Evolutionary conservation across 2,113 vertebrate genomes (phyloP).

Genomic region (Nymphicus hollandicus): DNA sequence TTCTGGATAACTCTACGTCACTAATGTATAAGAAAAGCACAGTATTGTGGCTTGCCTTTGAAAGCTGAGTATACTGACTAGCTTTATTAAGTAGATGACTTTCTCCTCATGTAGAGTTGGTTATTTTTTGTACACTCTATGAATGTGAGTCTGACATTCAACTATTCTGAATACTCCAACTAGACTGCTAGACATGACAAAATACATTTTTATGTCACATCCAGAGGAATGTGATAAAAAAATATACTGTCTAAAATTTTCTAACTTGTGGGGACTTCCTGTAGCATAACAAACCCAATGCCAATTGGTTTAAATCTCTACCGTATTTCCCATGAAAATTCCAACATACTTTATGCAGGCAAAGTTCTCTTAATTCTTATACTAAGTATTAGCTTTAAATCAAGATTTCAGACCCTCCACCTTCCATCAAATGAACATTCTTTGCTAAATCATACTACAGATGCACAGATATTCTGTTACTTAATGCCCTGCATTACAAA

Average conservation of each 20-base stretch:
- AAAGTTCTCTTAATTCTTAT: not conserved
- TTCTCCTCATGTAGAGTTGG: not conserved
- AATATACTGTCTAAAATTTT: not conserved
- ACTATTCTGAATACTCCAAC: not conserved
- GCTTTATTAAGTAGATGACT: not conserved
- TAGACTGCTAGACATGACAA: slow-evolving; percentile 28
- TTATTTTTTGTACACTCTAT: not conserved
- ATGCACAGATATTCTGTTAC: not conserved
- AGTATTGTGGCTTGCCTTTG: not conserved
- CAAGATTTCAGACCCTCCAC: not conserved
- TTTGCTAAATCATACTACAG: not conserved
- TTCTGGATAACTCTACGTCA: not conserved
- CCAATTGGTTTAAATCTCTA: not conserved
- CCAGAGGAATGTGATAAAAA: not conserved
- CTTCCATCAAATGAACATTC: not conserved
- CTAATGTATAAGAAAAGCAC: not conserved
- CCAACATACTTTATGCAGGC: not conserved
- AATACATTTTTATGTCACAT: not conserved
- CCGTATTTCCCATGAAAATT: not conserved
- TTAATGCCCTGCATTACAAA: not conserved
- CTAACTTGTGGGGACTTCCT: not conserved
- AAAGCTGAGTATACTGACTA: not conserved
- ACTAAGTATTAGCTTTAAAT: not conserved
- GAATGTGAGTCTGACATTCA: not conserved
- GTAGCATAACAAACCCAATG: not conserved